A percentile compares a stretch with the other conserved stretches of the same genome.
phyloP scores from a whole-genome alignment of 2,113 vertebrate genomes.

The Apteryx owenii region DNA sequence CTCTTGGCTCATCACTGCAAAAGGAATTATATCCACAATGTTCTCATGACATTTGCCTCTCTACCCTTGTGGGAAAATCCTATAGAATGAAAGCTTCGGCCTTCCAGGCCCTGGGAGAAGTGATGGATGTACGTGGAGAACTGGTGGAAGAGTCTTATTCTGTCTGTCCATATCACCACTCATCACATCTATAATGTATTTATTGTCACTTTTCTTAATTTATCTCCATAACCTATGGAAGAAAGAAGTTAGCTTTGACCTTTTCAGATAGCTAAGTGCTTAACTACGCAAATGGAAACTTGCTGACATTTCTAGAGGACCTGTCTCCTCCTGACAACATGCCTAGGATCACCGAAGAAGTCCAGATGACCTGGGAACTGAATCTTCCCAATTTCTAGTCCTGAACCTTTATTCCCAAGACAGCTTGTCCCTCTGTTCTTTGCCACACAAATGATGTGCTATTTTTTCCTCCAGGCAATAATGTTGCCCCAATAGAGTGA shows the following conservation, averaged over 20 bases:
- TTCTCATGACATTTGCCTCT: constrained; percentile 57
- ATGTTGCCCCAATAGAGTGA: no score
- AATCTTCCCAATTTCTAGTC: background rate
- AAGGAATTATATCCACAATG: background rate
- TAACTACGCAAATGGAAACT: background rate
- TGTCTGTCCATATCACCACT: background rate
- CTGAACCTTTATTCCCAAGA: background rate
- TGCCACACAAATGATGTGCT: background rate
- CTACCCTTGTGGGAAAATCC: background rate
- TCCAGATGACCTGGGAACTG: background rate
- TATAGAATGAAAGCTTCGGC: background rate
- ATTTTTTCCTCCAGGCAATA: background rate
- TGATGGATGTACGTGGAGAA: background rate
- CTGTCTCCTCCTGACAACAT: background rate
- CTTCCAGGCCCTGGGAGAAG: background rate
- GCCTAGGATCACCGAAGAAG: background rate
- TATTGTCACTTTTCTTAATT: background rate
- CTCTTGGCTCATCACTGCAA: background rate
- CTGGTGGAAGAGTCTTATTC: background rate
- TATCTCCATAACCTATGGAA: background rate
- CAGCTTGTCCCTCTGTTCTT: background rate
- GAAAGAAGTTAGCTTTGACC: background rate
- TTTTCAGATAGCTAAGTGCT: background rate
- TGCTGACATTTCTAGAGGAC: fast-evolving
- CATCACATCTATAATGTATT: background rate